Evolutionary conservation across 2,113 vertebrate species (phyloP).

Genomic region (Sterrhoptilus dennistouni): DNA sequence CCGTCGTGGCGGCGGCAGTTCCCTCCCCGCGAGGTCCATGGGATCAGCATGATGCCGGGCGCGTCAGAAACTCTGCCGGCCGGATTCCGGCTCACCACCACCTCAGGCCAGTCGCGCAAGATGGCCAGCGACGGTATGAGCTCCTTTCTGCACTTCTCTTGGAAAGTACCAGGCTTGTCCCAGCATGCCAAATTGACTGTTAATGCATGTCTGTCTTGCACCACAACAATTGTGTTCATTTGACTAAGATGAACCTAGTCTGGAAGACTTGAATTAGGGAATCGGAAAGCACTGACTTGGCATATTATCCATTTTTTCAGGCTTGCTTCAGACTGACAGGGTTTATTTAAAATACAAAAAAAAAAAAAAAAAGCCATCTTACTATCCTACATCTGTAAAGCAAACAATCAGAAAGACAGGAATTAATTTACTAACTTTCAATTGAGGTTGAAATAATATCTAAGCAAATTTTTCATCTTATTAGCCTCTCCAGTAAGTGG

Average conservation of each 20-base stretch:
- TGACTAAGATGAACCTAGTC: neutral
- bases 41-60: conserved; percentile 99
- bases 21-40: conserved; percentile 90
- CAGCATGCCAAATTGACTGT: neutral
- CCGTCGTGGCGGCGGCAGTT: conserved; percentile 97
- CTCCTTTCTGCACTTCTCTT: neutral
- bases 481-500: neutral
- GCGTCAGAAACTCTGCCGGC: conserved; percentile 95
- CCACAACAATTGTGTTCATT: rapidly evolving
- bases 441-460: neutral
- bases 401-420: neutral
- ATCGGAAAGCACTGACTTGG: neutral
- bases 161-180: neutral
- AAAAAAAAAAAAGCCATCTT: neutral
- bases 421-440: neutral
- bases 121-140: conserved; percentile 87
- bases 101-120: conserved; percentile 90
- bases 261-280: neutral
- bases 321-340: neutral
- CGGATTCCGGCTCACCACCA: conserved; percentile 93
- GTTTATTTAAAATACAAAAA: neutral
- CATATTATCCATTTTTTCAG: neutral
- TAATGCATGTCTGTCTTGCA: neutral
- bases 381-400: neutral
- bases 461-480: neutral